Evolutionary conservation across 1,140 invertebrate species (phyloP).

Genomic region (Sinonovacula constricta): DNA sequence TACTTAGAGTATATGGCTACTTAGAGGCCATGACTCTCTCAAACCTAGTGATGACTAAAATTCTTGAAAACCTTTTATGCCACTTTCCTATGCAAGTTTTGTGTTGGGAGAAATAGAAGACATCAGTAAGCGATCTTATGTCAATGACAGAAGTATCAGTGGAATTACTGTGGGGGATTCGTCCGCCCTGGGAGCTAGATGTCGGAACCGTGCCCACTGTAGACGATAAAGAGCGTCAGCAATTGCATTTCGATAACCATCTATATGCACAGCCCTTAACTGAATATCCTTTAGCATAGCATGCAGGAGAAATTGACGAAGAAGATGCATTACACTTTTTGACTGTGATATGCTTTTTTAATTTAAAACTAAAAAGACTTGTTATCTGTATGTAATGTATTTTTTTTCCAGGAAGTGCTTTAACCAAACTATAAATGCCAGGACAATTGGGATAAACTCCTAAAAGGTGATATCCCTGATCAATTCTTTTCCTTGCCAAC

Average conservation of each 20-base stretch:
- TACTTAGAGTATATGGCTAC: too few relatives aligned
- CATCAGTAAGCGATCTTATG: too few relatives aligned
- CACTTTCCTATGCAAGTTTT: too few relatives aligned
- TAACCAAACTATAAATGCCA: constrained; percentile 38
- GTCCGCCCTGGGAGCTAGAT: constrained; percentile 4
- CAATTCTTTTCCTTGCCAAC: constrained; percentile 16
- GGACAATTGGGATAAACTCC: constrained; percentile 48
- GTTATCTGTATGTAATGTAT: constrained; percentile 33
- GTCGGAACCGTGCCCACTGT: constrained; percentile 32
- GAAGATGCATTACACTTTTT: constrained; percentile 26
- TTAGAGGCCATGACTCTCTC: neutral
- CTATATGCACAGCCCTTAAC: constrained; percentile 29
- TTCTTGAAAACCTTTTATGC: too few relatives aligned
- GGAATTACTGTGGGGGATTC: too few relatives aligned
- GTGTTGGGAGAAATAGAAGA: too few relatives aligned
- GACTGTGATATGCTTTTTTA: constrained; percentile 34
- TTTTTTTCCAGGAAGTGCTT: constrained; percentile 8
- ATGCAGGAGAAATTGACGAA: constrained; percentile 25
- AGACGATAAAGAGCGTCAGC: constrained; percentile 39
- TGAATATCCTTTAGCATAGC: constrained; percentile 19
- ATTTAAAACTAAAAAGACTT: constrained; percentile 21
- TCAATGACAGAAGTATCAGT: too few relatives aligned
- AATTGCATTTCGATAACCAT: constrained; percentile 14
- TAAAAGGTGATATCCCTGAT: constrained; percentile 43
- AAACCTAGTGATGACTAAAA: too few relatives aligned